Conservation (phyloP, 2,797 vertebrate genomes). For the Coccyzus lansbergi region DNA sequence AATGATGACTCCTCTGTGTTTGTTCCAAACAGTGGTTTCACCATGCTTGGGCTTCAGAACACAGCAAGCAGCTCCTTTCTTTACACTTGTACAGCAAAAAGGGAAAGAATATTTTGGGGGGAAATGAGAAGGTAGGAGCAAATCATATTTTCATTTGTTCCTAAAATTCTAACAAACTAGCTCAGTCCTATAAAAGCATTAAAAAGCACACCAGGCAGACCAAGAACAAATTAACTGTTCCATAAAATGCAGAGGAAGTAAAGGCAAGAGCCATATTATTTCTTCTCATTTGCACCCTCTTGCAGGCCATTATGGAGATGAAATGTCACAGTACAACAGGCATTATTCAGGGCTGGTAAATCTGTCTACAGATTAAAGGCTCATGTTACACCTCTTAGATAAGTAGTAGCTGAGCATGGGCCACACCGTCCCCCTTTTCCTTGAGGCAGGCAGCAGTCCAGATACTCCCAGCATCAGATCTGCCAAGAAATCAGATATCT, state of each 20-base stretch:
- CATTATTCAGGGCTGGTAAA: conserved; percentile 73
- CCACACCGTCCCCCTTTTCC: conserved; percentile 65
- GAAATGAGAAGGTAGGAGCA: not conserved
- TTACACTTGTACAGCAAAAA: not conserved
- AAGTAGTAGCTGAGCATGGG: conserved; percentile 13
- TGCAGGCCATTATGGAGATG: conserved; percentile 67
- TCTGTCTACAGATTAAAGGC: conserved; percentile 64
- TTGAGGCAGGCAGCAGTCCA: conserved; percentile 59
- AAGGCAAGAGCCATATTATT: conserved; percentile 48
- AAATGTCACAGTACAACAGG: conserved; percentile 68
- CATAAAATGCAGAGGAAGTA: conserved; percentile 17
- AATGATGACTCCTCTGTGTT: not conserved
- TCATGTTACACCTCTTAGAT: conserved; percentile 48
- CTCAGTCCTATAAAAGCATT: not conserved
- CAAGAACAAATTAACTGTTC: not conserved
- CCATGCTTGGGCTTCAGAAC: not conserved
- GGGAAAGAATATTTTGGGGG: not conserved
- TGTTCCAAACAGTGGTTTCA: not conserved
- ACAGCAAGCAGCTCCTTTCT: rapidly evolving
- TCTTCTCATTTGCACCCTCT: conserved; percentile 54
- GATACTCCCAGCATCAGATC: conserved; percentile 25
- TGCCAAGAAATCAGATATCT: conserved; percentile 68
- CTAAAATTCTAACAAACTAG: not conserved
- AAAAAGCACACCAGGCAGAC: not conserved
- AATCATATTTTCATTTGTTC: not conserved